Evolutionary conservation across 2,113 vertebrate genomes (phyloP).

Genomic region (Calidris pygmaea): DNA sequence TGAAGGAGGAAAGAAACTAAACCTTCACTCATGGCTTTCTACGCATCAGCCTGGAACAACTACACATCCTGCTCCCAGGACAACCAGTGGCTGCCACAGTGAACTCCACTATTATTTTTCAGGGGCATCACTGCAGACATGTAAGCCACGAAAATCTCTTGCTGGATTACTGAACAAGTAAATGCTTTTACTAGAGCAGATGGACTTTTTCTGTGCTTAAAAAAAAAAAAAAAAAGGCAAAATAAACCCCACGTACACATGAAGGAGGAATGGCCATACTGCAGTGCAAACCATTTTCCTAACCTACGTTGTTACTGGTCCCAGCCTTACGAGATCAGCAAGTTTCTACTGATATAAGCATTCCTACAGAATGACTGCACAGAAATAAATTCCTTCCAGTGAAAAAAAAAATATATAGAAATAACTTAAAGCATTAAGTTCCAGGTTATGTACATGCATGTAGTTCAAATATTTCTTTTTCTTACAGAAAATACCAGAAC

Average conservation of each 20-base stretch:
- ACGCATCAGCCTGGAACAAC: rapidly evolving
- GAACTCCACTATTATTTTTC: not conserved
- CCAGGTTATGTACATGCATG: not conserved
- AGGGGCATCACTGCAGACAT: not conserved
- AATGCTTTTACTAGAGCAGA: not conserved
- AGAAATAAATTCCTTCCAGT: not conserved
- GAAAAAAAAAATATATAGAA: not conserved
- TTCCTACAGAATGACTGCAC: not conserved
- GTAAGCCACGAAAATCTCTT: not conserved
- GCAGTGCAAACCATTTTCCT: not conserved
- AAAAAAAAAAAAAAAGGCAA: not conserved
- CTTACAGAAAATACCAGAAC: not conserved
- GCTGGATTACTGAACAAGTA: not conserved
- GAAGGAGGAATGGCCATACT: not conserved
- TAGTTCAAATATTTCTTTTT: not conserved
- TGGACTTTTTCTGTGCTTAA: not conserved
- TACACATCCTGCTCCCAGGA: not conserved
- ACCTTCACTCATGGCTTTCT: not conserved
- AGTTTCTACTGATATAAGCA: not conserved
- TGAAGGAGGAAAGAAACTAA: not conserved
- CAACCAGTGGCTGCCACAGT: not conserved
- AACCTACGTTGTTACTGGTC: not conserved
- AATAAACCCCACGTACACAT: not conserved
- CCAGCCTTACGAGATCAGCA: not conserved
- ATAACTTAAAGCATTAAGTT: not conserved